Percentiles rank a stretch among this genome's conserved stretches.
These are phyloP conservation scores for Etheostoma cragini DNA, from an alignment of 2,113 vertebrate species.

Conservation along the genomic window DNA sequence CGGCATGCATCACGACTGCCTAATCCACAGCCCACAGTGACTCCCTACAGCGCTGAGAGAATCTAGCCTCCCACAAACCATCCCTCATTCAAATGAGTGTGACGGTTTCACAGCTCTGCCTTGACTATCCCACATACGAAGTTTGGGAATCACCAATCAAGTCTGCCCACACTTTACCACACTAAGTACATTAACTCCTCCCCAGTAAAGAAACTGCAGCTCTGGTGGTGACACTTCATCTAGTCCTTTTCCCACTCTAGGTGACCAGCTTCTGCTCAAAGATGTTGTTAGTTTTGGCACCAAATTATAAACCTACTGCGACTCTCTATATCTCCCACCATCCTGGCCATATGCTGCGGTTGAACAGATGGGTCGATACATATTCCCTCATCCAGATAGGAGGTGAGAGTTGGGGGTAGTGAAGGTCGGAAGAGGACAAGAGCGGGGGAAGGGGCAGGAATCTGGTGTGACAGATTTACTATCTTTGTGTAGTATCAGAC, in stretches of 20 bases:
- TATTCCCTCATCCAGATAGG: slow-evolving; percentile 39
- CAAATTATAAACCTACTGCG: slow-evolving; percentile 36
- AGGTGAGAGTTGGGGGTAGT: slow-evolving; percentile 32
- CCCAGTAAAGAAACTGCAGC: slow-evolving; percentile 4
- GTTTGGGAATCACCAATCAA: slow-evolving; percentile 51
- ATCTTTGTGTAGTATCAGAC: slow-evolving; percentile 44
- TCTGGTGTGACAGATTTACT: slow-evolving; percentile 39
- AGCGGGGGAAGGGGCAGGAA: slow-evolving; percentile 28
- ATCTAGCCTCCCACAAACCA: slow-evolving; percentile 63
- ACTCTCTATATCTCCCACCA: slow-evolving; percentile 31
- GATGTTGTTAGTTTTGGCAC: slow-evolving; percentile 19
- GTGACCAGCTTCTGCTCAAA: slow-evolving; percentile 25
- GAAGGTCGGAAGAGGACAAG: slow-evolving; percentile 25
- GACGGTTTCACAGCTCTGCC: slow-evolving; percentile 40
- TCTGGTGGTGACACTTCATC: background rate
- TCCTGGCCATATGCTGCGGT: slow-evolving; percentile 35
- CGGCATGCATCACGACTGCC: slow-evolving; percentile 60
- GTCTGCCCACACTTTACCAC: slow-evolving; percentile 33
- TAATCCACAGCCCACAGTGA: slow-evolving; percentile 56
- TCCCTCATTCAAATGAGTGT: slow-evolving; percentile 58
- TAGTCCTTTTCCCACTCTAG: background rate
- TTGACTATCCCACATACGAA: slow-evolving; percentile 46
- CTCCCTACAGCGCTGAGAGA: slow-evolving; percentile 55
- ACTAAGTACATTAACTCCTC: background rate
- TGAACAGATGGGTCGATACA: slow-evolving; percentile 64